Base-by-base conservation (phyloP, 2,888 invertebrate genomes). In the Stenoptilia bipunctidactyla region DNA sequence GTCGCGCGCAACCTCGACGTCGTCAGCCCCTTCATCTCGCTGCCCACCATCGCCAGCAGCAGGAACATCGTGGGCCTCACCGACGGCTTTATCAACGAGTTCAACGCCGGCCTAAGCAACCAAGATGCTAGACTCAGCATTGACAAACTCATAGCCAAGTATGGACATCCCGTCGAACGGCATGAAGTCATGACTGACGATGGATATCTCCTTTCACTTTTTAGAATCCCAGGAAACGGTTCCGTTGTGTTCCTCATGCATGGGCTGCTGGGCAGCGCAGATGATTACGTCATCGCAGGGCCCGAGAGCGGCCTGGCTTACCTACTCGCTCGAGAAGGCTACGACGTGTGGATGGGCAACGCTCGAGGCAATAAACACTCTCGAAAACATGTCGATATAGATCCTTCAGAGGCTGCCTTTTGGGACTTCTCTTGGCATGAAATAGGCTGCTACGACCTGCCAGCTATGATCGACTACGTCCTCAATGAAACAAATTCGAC, bases 381-480 rank as follows among this genome's bases (percentile, higher is more conserved):
- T 0, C 71, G 84, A 9, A 67, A 61, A 5, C 92, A 92, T 56
- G 50, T 56, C 1, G 54, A 60, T 0, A 45, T 74, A 57, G 48
- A 66, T 1, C 64, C 83, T 0, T 55, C 54, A 0, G 67, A 85
- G 5, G 50, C 63, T 1, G 54, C 63, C n/a, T 91, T 86, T 55
- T 91, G 90, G 90, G 70, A 87, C 40, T 90, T 89, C 51, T 91
- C 91, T 39, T 95, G 90, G 89, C 91, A 96, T 61, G 90, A 94
- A 59, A 92, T 95, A 57, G 93, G 90, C 0, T 60, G 73, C 15
- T 87, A 83, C 53, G 96, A 97, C 63, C 57, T 96, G 2, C 93
- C 96, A 1, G 89, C 91, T 0, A 90, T 89, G 76, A 89, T 97
- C 15, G 91, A 96, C 56, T 88, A 89, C 55, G 79, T 90, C 1